phyloP scores from a whole-genome alignment of 2,113 vertebrate genomes.

The Menidia beryllina region DNA sequence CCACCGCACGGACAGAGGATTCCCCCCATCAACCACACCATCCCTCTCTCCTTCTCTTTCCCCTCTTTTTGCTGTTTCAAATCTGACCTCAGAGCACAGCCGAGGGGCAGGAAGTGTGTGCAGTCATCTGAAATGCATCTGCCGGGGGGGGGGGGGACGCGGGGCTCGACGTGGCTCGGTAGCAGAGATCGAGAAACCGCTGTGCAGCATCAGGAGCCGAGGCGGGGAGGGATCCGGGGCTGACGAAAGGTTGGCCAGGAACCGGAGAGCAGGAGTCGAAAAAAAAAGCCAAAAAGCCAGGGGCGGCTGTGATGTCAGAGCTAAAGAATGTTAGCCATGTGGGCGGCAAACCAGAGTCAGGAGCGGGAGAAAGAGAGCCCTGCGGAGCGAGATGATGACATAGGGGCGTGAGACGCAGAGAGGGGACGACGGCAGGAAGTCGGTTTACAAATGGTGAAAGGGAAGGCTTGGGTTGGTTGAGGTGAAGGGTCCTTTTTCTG shows the following conservation, averaged over 20 bases:
- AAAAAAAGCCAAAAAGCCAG: conserved; percentile 41
- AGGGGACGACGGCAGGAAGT: conserved; percentile 43
- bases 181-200: background rate
- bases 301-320: conserved; percentile 72
- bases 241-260: background rate
- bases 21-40: too few relatives aligned
- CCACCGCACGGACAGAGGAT: too few relatives aligned
- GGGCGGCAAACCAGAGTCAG: conserved; percentile 55
- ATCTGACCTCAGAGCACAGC: background rate
- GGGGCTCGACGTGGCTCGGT: too few relatives aligned
- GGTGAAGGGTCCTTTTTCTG: too few relatives aligned
- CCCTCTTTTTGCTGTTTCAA: background rate
- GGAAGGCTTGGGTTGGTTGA: conserved; percentile 6
- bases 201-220: too few relatives aligned
- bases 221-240: background rate
- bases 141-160: too few relatives aligned
- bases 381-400: conserved; percentile 1
- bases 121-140: too few relatives aligned
- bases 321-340: conserved; percentile 74
- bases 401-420: background rate
- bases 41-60: background rate
- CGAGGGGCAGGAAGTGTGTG: too few relatives aligned
- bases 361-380: conserved; percentile 27
- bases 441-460: conserved; percentile 43
- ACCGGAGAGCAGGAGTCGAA: conserved; percentile 9